Evolutionary conservation across 2,797 vertebrate species (phyloP).

Genomic region (Phalloptychus januarius): DNA sequence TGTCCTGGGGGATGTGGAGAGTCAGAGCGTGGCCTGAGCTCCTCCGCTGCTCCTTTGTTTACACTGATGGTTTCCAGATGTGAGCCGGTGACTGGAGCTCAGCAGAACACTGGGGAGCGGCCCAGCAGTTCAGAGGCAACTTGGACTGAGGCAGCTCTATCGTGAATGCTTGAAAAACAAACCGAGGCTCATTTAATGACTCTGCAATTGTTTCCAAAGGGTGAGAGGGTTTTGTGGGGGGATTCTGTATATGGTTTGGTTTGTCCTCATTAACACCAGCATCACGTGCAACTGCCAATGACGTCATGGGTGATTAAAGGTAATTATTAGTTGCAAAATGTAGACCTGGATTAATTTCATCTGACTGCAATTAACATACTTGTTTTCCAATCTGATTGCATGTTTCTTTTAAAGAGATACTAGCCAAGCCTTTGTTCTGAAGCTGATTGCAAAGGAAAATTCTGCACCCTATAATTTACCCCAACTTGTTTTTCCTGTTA

Average conservation of each 20-base stretch:
- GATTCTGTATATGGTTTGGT: constrained; percentile 16
- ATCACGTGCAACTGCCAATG: constrained; percentile 2
- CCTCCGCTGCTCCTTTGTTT: constrained; percentile 91
- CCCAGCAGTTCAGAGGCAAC: constrained; percentile 83
- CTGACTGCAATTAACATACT: constrained; percentile 59
- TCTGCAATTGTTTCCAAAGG: constrained; percentile 54
- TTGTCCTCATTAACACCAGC: background rate
- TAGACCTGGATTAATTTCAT: constrained; percentile 44
- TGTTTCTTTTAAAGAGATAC: constrained; percentile 35
- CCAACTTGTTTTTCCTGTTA: constrained; percentile 36
- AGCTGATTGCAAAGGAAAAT: constrained; percentile 47
- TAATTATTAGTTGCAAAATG: constrained; percentile 48
- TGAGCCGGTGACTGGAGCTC: constrained; percentile 76
- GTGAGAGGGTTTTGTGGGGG: constrained; percentile 34
- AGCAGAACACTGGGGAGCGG: constrained; percentile 79
- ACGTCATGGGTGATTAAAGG: constrained; percentile 34
- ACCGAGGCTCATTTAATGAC: constrained; percentile 69
- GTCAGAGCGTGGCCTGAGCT: constrained; percentile 84
- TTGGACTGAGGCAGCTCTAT: constrained; percentile 76
- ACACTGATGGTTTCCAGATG: constrained; percentile 97
- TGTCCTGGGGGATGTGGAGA: constrained; percentile 82
- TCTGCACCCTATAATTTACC: constrained; percentile 41
- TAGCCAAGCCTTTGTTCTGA: constrained; percentile 41
- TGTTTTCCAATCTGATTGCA: constrained; percentile 48
- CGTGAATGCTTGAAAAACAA: constrained; percentile 77